A percentile compares a stretch with the other conserved stretches of the same genome.
Conservation (phyloP, 2,888 invertebrate species). For the Drosophila tripunctata region DNA sequence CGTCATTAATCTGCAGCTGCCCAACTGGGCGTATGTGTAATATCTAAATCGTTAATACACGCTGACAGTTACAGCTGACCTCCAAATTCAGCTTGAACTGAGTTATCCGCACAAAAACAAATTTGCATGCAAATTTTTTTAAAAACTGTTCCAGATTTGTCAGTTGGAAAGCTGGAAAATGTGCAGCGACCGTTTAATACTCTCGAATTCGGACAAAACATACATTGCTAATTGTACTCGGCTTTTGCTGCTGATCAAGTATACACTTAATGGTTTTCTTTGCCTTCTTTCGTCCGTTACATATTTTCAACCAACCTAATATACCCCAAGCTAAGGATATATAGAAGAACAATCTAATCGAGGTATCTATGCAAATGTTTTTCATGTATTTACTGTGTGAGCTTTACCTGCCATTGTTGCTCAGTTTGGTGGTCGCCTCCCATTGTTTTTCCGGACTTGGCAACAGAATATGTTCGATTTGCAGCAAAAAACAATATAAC, state of each 20-base stretch:
- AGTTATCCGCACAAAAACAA: slow-evolving; percentile 51
- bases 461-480: slow-evolving; percentile 63
- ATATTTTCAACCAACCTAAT: too few species aligned
- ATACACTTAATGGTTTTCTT: too few species aligned
- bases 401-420: slow-evolving; percentile 59
- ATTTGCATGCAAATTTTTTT: slow-evolving; percentile 72
- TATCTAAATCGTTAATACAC: slow-evolving; percentile 23
- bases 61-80: slow-evolving; percentile 47
- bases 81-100: slow-evolving; percentile 17
- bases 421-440: slow-evolving; percentile 3
- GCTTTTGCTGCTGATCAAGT: too few species aligned
- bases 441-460: slow-evolving; percentile 14
- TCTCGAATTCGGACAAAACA: too few species aligned
- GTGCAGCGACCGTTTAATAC: too few species aligned
- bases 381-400: too few species aligned
- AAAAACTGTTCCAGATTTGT: neutral
- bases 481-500: too few species aligned
- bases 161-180: slow-evolving; percentile 24
- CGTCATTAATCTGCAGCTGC: slow-evolving; percentile 45
- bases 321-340: neutral
- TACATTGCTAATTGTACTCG: too few species aligned
- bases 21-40: slow-evolving; percentile 52
- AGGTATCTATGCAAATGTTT: slow-evolving; percentile 65
- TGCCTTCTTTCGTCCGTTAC: too few species aligned
- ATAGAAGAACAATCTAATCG: slow-evolving; percentile 39